Conservation (phyloP, 2,888 invertebrate genomes). For the Pheosia gnoma region DNA sequence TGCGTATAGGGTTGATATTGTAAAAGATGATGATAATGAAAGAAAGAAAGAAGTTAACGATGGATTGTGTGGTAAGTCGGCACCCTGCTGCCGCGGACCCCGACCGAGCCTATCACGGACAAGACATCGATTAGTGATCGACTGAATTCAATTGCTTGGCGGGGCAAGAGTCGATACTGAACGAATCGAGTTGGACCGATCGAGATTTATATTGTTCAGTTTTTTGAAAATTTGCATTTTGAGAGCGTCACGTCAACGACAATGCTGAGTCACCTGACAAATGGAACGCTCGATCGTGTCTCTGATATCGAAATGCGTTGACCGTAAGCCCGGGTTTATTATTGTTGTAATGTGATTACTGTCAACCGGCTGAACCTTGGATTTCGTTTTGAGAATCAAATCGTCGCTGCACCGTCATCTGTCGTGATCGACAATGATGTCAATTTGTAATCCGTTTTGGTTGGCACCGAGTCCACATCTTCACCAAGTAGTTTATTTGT, state of each 20-base stretch:
- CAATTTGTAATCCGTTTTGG: constrained; percentile 51
- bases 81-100: constrained; percentile 83
- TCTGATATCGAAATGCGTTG: constrained; percentile 78
- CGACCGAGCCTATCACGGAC: constrained; percentile 83
- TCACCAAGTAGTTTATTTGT: neutral
- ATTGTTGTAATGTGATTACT: constrained; percentile 80
- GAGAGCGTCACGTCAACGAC: constrained; percentile 81
- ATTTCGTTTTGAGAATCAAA: constrained; percentile 57
- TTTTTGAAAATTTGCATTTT: constrained; percentile 83
- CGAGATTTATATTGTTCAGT: constrained; percentile 80
- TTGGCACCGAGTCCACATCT: constrained; percentile 12
- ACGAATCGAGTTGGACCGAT: constrained; percentile 76
- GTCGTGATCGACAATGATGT: constrained; percentile 41
- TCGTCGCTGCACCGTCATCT: constrained; percentile 56
- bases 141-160: constrained; percentile 83
- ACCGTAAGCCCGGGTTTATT: constrained; percentile 79
- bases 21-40: constrained; percentile 74
- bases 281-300: constrained; percentile 78
- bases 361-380: constrained; percentile 67
- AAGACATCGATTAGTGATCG: constrained; percentile 85
- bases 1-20: constrained; percentile 73
- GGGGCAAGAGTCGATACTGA: constrained; percentile 79
- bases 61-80: constrained; percentile 85
- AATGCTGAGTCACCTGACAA: constrained; percentile 83
- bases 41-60: constrained; percentile 83